Percentiles rank a stretch among this genome's conserved stretches.
phyloP scores from a whole-genome alignment of 2,888 invertebrate genomes.

The Agelastica alni region DNA sequence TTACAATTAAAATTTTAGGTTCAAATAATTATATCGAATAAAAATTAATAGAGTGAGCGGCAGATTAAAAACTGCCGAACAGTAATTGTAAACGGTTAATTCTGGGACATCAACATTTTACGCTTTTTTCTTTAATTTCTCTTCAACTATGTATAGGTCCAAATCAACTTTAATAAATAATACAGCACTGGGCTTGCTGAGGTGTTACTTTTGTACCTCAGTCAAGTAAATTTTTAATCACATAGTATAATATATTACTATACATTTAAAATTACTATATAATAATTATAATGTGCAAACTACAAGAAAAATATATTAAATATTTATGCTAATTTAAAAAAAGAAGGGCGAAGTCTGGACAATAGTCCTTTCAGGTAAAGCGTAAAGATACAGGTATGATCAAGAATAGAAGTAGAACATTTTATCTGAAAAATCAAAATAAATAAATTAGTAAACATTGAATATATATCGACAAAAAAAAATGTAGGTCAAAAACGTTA shows the following conservation, averaged over 20 bases:
- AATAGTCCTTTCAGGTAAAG: constrained; percentile 47
- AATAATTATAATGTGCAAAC: constrained; percentile 49
- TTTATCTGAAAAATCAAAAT: constrained; percentile 48
- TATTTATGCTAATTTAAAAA: constrained; percentile 44
- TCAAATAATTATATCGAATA: constrained; percentile 33
- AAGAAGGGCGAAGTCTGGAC: constrained; percentile 44
- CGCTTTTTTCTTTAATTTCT: constrained; percentile 1
- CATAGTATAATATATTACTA: constrained; percentile 46
- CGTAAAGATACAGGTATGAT: constrained; percentile 44
- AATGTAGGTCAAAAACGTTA: no score
- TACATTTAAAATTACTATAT: constrained; percentile 48
- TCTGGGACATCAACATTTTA: constrained; percentile 11
- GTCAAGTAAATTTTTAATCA: constrained; percentile 43
- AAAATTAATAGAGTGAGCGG: constrained; percentile 33
- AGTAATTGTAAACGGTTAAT: constrained; percentile 27
- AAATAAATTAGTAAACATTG: no score
- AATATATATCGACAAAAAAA: no score
- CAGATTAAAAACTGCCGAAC: constrained; percentile 35
- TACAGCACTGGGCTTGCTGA: constrained; percentile 42
- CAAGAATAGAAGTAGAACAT: constrained; percentile 44
- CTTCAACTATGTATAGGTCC: constrained; percentile 25
- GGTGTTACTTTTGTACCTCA: constrained; percentile 44
- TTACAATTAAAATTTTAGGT: constrained; percentile 34
- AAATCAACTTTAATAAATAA: constrained; percentile 37
- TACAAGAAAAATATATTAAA: constrained; percentile 50